Evolutionary conservation across 2,113 vertebrate species (phyloP).

Genomic region (Mesembrinibis cayennensis): DNA sequence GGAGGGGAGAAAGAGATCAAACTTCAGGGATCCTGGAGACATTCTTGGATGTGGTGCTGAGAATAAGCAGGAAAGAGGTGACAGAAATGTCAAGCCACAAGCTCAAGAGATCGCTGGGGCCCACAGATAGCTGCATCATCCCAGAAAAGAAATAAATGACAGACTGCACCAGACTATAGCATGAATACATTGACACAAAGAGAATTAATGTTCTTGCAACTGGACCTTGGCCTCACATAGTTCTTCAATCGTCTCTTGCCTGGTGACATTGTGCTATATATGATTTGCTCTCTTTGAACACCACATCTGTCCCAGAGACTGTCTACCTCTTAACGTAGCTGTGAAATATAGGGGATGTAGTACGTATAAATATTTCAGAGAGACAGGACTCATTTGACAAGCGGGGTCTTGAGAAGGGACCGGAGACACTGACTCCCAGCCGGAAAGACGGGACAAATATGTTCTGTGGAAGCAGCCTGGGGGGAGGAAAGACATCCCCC

Average conservation of each 20-base stretch:
- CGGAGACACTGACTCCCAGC: neutral
- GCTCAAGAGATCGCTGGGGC: neutral
- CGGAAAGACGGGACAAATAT: neutral
- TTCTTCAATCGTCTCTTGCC: neutral
- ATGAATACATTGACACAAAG: slow-evolving; percentile 24
- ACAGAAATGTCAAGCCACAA: slow-evolving; percentile 31
- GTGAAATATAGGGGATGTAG: slow-evolving; percentile 46
- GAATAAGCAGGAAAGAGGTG: neutral
- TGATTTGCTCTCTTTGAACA: slow-evolving; percentile 37
- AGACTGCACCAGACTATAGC: neutral
- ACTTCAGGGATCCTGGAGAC: neutral
- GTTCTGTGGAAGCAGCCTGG: neutral
- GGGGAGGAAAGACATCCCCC: neutral
- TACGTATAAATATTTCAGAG: slow-evolving; percentile 35
- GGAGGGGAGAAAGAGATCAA: neutral
- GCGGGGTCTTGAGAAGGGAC: neutral
- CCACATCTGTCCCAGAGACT: neutral
- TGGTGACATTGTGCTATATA: neutral
- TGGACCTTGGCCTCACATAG: slow-evolving; percentile 43
- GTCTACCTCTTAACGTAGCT: neutral
- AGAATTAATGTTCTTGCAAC: slow-evolving; percentile 36
- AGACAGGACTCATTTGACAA: slow-evolving; percentile 23
- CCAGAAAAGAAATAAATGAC: neutral
- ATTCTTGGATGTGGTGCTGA: neutral
- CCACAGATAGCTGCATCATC: slow-evolving; percentile 19